Conservation (phyloP, 2,888 invertebrate genomes). For the Epinotia nisella region DNA sequence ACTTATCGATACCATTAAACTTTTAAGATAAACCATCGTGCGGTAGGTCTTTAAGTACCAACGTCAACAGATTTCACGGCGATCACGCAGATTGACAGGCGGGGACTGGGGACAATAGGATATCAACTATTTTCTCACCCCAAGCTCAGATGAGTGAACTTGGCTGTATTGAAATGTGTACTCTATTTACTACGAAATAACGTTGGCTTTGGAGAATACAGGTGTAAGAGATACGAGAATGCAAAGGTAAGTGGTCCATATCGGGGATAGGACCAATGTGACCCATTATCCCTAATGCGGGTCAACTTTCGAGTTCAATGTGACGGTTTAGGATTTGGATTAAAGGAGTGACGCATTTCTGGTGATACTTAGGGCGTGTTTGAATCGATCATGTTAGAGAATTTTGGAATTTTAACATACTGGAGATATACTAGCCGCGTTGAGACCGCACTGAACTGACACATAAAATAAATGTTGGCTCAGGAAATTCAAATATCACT, state of each 20-base stretch:
- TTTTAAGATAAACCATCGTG: conserved; percentile 53
- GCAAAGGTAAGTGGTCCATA: not conserved
- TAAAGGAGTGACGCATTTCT: conserved; percentile 51
- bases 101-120: conserved; percentile 47
- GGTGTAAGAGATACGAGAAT: not conserved
- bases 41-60: conserved; percentile 63
- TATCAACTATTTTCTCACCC: conserved; percentile 14
- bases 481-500: too few species aligned
- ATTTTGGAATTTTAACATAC: too few species aligned
- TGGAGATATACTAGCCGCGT: too few species aligned
- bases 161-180: not conserved
- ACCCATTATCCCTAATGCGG: conserved; percentile 75
- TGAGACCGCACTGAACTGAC: too few species aligned
- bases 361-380: not conserved
- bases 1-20: conserved; percentile 49
- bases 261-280: conserved; percentile 49
- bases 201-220: not conserved
- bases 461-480: too few species aligned
- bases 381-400: not conserved
- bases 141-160: not conserved
- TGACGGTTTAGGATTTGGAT: conserved; percentile 65
- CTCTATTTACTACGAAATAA: not conserved
- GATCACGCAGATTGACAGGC: conserved; percentile 68
- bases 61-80: conserved; percentile 67
- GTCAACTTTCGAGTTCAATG: conserved; percentile 69